Evolutionary conservation across 2,113 vertebrate genomes (phyloP), one percentile per base, ranked within the genome.

Genomic region (Caracal caracal): DNA sequence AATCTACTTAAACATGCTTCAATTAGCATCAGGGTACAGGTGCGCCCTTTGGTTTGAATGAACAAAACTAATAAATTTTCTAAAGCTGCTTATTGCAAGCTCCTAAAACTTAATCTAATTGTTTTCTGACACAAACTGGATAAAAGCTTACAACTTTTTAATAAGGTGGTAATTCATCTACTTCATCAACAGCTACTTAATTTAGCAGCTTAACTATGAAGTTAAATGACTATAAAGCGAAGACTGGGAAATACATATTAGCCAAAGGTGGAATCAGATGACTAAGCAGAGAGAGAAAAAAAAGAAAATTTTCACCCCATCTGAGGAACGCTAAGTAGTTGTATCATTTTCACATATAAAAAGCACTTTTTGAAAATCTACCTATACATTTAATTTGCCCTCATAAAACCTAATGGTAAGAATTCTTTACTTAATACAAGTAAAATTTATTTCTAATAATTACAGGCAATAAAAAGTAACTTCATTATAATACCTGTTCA

Each of bases 131-230:
- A 89, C 17, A 92, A 89, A 92, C 20, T 63, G 35, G 5, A 81
- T 80, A 92, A 90, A 93, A 90, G 37, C n/a, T 81, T 84, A 73
- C 28, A 89, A 87, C 76, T 96, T 16, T 85, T 94, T 89, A 92
- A n/a, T 66, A 93, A 61, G 28, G 30, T 22, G 1, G 13, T 35
- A 84, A 81, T 63, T 90, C 28, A 94, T 83, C n/a, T 56, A 65
- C 79, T 90, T 96, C 22, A 94, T 71, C 65, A 91, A 13, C 11
- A 94, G 24, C 10, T 87, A 93, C 78, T 65, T 92, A 93, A 91
- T 53, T 93, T 73, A 95, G 16, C 56, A 94, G 20, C 19, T 75
- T 93, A 91, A 90, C 6, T 79, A 92, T 26, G 9, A 96, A 68
- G 49, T 94, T 93, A 92, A 96, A 47, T 82, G 76, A 73, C 43